Evolutionary conservation across 2,888 invertebrate species (phyloP).

Genomic region (Oxycera nigricornis): DNA sequence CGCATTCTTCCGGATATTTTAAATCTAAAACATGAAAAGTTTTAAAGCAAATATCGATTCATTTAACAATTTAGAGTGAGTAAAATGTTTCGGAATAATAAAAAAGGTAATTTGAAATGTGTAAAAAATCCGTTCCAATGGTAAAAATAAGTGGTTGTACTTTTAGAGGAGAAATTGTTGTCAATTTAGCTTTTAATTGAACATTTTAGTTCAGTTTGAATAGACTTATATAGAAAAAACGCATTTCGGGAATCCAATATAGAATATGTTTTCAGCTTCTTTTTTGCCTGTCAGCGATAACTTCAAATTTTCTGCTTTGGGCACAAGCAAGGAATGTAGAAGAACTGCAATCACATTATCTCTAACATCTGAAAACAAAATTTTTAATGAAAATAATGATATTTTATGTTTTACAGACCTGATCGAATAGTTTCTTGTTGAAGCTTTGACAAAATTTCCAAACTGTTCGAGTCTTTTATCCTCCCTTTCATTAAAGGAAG

Average conservation of each 20-base stretch:
- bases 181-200: neutral
- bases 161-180: neutral
- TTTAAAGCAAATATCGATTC: slow-evolving; percentile 8
- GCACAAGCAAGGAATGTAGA: neutral
- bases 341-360: neutral
- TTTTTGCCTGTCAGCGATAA: neutral
- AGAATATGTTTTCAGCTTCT: neutral
- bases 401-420: neutral
- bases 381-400: neutral
- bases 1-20: neutral
- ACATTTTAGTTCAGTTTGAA: neutral
- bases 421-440: slow-evolving; percentile 4
- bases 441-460: slow-evolving; percentile 1
- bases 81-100: slow-evolving; percentile 8
- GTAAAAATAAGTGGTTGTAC: slow-evolving; percentile 16
- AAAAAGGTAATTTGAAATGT: neutral
- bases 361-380: neutral
- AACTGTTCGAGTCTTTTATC: slow-evolving; percentile 5
- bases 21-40: neutral
- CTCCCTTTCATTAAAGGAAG: neutral
- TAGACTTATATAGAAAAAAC: neutral
- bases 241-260: neutral
- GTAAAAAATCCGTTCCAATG: neutral
- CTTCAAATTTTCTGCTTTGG: neutral
- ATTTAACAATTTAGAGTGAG: slow-evolving; percentile 10